Conservation (phyloP, 2,797 vertebrate genomes). For the Sebastiscus tertius region DNA sequence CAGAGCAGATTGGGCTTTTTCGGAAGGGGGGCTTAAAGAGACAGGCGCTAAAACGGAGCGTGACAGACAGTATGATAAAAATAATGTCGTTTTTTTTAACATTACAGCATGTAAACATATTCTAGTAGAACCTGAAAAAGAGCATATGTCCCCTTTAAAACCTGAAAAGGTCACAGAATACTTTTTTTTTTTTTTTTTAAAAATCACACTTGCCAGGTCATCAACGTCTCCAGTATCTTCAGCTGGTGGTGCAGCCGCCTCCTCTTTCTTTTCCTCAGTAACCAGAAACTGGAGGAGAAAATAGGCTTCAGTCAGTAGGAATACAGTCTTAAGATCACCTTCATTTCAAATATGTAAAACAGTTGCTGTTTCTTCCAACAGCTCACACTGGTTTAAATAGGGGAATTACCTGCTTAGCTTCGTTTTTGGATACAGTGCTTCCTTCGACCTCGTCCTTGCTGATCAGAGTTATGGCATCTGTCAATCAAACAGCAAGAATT, state of each 20-base stretch:
- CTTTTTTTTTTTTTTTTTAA: no score
- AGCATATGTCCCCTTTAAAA: background rate
- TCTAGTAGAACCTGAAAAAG: background rate
- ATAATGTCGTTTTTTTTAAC: background rate
- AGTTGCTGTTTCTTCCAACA: background rate
- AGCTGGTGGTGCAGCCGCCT: slow-evolving; percentile 49
- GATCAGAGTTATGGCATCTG: slow-evolving; percentile 92
- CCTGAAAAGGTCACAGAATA: background rate
- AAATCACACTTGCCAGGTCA: slow-evolving; percentile 88
- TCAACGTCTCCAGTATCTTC: slow-evolving; percentile 93
- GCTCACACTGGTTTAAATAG: background rate
- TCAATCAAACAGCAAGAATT: slow-evolving; percentile 31
- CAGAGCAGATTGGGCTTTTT: no score
- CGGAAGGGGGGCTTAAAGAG: no score
- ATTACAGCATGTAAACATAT: background rate
- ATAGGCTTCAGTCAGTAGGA: background rate
- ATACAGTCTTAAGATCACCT: background rate
- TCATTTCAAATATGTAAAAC: background rate
- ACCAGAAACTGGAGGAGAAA: slow-evolving; percentile 86
- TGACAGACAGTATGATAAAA: background rate
- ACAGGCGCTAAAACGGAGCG: no score
- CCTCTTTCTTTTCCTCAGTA: slow-evolving; percentile 80
- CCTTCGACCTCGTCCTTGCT: slow-evolving; percentile 89
- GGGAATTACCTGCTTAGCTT: slow-evolving; percentile 88
- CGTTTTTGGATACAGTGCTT: slow-evolving; percentile 86